phyloP scores from a whole-genome alignment of 2,888 invertebrate genomes.

The Gasteruption jaculator region DNA sequence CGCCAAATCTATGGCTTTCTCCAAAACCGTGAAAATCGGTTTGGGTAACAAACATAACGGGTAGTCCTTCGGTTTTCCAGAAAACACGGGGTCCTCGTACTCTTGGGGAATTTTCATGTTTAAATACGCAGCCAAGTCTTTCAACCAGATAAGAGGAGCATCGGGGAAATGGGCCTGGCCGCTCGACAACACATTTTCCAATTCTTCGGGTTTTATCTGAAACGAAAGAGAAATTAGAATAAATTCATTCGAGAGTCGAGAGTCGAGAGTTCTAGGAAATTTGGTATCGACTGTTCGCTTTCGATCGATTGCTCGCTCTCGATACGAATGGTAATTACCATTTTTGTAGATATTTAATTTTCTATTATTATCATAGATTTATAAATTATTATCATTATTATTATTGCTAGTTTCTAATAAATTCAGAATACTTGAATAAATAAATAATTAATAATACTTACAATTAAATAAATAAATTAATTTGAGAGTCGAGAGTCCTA shows the following conservation, averaged over 20 bases:
- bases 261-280: neutral
- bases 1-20: conserved; percentile 57
- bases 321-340: neutral
- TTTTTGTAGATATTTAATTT: neutral
- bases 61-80: conserved; percentile 56
- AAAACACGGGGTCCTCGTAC: conserved; percentile 61
- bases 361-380: neutral
- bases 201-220: conserved; percentile 62
- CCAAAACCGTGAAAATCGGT: conserved; percentile 51
- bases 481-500: too few relatives aligned
- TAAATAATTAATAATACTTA: too few relatives aligned
- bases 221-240: conserved; percentile 26
- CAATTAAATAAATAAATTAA: too few relatives aligned
- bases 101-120: conserved; percentile 62
- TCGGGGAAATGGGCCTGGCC: conserved; percentile 65
- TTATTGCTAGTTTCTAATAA: too few relatives aligned
- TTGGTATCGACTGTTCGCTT: neutral
- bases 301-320: neutral
- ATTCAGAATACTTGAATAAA: too few relatives aligned
- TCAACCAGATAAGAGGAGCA: conserved; percentile 68
- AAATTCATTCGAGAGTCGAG: neutral
- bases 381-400: too few relatives aligned
- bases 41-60: conserved; percentile 57
- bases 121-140: conserved; percentile 64
- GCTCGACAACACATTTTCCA: conserved; percentile 54